Percentiles rank a stretch among this genome's conserved stretches.
phyloP scores from a whole-genome alignment of 1,140 invertebrate species.

The Drosophila pectinifera region DNA sequence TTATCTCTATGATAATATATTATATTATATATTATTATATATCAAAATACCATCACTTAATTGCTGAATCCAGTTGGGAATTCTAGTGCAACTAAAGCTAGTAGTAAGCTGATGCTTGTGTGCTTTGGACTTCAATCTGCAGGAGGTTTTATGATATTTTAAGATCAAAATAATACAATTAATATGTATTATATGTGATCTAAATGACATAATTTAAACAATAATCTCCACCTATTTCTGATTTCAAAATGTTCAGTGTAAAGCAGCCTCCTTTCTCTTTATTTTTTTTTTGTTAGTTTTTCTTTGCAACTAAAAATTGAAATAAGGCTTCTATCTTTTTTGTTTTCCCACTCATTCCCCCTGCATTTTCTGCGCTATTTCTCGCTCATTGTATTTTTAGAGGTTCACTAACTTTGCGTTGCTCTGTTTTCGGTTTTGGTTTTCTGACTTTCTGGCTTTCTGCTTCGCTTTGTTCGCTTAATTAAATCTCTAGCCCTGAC shows the following conservation, averaged over 20 bases:
- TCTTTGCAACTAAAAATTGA: constrained; percentile 24
- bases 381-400: constrained; percentile 52
- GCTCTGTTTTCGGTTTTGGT: constrained; percentile 27
- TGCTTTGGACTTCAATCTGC: neutral
- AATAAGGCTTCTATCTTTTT: constrained; percentile 12
- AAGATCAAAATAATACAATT: neutral
- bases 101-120: too few relatives aligned
- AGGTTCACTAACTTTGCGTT: constrained; percentile 51
- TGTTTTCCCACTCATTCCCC: constrained; percentile 17
- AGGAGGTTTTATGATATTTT: neutral
- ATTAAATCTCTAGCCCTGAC: constrained; percentile 82
- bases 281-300: neutral
- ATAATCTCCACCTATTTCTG: neutral
- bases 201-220: neutral
- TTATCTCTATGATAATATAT: too few relatives aligned
- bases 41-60: neutral
- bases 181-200: too few relatives aligned
- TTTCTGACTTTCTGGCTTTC: constrained; percentile 23
- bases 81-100: neutral
- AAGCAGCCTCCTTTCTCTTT: constrained; percentile 40
- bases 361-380: constrained; percentile 45
- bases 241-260: constrained; percentile 3
- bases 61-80: neutral
- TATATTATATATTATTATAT: neutral
- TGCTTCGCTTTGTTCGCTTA: constrained; percentile 65